Conservation (phyloP, 53 echinoderm and acorn worm species). For the Crossaster papposus region DNA sequence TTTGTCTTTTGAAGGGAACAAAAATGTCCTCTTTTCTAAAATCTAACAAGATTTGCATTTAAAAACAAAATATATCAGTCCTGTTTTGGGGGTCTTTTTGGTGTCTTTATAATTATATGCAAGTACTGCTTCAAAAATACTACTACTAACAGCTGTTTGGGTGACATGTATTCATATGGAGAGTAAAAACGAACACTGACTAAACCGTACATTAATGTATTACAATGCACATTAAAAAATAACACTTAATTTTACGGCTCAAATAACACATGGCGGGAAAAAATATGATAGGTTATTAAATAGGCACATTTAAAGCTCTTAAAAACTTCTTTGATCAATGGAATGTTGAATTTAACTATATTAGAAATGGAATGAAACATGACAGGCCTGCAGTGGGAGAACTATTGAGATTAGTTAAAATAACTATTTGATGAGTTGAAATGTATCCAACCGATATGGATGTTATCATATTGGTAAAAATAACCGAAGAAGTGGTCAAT, state of each 20-base stretch:
- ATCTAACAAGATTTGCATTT: not conserved
- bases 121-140: not conserved
- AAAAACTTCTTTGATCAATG: not conserved
- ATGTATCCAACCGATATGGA: too few relatives aligned
- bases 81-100: not conserved
- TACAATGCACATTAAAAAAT: not conserved
- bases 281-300: not conserved
- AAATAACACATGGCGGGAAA: not conserved
- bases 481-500: too few relatives aligned
- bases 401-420: too few relatives aligned
- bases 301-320: not conserved
- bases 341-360: not conserved
- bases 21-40: constrained; percentile 24
- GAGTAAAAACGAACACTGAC: too few relatives aligned
- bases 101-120: not conserved
- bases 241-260: not conserved
- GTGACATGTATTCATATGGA: too few relatives aligned
- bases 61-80: constrained; percentile 7
- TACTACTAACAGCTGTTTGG: too few relatives aligned
- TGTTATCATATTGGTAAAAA: too few relatives aligned
- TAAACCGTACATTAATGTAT: not conserved
- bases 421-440: too few relatives aligned
- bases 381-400: too few relatives aligned
- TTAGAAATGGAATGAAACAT: not conserved
- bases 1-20: constrained; percentile 27